These are phyloP conservation scores for Listronotus oregonensis DNA, from an alignment of 1,140 invertebrate species.

Conservation along the genomic window DNA sequence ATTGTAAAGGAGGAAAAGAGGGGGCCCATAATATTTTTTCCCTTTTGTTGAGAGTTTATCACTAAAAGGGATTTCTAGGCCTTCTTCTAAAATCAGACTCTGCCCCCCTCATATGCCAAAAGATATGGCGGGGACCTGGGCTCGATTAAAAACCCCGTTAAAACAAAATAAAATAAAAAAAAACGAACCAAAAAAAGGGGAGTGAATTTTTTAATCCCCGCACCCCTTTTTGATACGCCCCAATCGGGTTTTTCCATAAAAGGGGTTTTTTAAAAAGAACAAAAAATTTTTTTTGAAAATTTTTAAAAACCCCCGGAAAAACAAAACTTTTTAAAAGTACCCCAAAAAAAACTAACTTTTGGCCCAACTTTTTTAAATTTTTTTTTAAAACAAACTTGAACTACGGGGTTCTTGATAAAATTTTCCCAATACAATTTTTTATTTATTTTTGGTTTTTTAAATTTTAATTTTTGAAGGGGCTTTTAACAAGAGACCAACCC, in stretches of 20 bases:
- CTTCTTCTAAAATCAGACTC: conserved; percentile 99
- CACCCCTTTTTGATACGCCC: conserved; percentile 47
- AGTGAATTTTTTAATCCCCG: conserved; percentile 43
- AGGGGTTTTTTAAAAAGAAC: neutral
- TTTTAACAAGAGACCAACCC: too few relatives aligned
- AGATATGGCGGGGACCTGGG: conserved; percentile 98
- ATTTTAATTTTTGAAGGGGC: too few relatives aligned
- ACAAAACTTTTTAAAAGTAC: too few relatives aligned
- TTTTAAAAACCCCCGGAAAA: too few relatives aligned
- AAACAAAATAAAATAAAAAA: conserved; percentile 37
- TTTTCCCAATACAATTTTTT: too few relatives aligned
- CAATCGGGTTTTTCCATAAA: conserved; percentile 15
- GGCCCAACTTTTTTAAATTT: too few relatives aligned
- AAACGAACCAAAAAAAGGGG: conserved; percentile 26
- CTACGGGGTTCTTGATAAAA: too few relatives aligned
- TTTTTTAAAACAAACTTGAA: too few relatives aligned
- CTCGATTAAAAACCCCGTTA: conserved; percentile 57
- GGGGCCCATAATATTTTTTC: conserved; percentile 59
- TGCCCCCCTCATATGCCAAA: conserved; percentile 99
- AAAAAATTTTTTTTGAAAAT: neutral
- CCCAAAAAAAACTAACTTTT: too few relatives aligned
- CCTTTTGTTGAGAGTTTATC: conserved; percentile 99
- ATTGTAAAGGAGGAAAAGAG: conserved; percentile 23
- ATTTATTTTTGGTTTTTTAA: too few relatives aligned
- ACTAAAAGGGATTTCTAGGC: conserved; percentile 93